These are phyloP conservation scores for Dipodomys stephensi DNA, from an alignment of 2,113 vertebrate species.

Conservation along the genomic window DNA sequence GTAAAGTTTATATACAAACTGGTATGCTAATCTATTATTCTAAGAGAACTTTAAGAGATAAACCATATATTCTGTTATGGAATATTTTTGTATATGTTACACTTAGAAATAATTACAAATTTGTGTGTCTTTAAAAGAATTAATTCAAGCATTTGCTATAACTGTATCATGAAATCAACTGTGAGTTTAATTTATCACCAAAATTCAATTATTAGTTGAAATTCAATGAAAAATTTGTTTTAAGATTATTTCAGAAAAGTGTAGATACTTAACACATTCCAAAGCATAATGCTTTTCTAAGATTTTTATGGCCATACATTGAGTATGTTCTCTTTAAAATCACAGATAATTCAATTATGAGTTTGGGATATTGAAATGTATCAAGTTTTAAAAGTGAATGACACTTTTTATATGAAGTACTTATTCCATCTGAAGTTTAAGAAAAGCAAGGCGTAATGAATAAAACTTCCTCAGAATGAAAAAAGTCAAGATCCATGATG, in stretches of 20 bases:
- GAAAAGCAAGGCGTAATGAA: background rate
- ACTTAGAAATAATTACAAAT: slow-evolving; percentile 8
- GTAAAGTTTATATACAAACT: slow-evolving; percentile 1
- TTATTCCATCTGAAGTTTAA: background rate
- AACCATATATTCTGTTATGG: background rate
- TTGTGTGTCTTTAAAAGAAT: background rate
- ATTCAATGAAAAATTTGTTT: background rate
- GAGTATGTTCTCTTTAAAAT: background rate
- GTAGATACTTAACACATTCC: background rate
- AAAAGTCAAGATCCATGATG: background rate
- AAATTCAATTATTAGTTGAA: background rate
- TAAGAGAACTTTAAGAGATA: background rate
- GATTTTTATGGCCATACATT: background rate
- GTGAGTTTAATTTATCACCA: background rate
- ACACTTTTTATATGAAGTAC: background rate
- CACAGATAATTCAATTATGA: background rate
- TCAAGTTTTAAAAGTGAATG: slow-evolving; percentile 17
- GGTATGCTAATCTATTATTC: background rate
- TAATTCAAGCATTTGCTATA: slow-evolving; percentile 8
- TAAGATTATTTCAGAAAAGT: background rate
- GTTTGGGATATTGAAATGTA: background rate
- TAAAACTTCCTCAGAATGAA: background rate
- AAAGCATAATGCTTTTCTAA: background rate
- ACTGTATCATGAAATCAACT: background rate
- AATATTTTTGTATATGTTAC: background rate